These are phyloP conservation scores for Cryptocephalus primarius DNA, from an alignment of 2,888 invertebrate species.

Conservation along the genomic window DNA sequence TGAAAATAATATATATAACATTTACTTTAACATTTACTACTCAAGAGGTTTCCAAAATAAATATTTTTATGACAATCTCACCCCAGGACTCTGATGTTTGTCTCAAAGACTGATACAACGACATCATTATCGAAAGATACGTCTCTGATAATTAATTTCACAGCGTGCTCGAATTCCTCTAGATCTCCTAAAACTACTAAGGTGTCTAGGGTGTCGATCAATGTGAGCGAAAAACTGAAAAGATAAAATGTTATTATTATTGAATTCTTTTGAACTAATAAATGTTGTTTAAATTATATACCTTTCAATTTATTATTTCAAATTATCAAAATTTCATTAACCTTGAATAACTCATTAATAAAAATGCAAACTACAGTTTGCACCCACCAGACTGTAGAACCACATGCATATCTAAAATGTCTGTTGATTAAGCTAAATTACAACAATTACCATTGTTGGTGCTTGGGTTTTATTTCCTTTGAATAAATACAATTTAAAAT, in stretches of 20 bases:
- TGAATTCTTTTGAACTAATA: no score
- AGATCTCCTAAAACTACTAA: constrained; percentile 85
- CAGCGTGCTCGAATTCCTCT: constrained; percentile 87
- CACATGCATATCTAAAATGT: no score
- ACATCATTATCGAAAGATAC: constrained; percentile 90
- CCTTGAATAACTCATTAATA: no score
- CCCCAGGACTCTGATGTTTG: constrained; percentile 96
- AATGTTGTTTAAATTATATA: no score
- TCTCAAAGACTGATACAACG: constrained; percentile 95
- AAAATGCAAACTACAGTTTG: no score
- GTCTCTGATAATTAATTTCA: constrained; percentile 73
- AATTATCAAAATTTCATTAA: no score
- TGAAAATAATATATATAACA: constrained; percentile 2
- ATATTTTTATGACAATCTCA: constrained; percentile 34
- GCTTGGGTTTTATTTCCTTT: no score
- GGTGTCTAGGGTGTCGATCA: constrained; percentile 91
- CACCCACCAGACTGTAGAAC: no score
- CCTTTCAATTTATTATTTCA: no score
- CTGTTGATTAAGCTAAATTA: no score
- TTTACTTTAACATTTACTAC: neutral
- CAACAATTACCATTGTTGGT: no score
- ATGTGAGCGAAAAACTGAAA: constrained; percentile 88
- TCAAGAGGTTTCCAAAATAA: neutral
- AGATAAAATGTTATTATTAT: constrained; percentile 6
- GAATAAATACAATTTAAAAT: no score